Evolutionary conservation across 2,113 vertebrate genomes (phyloP).

Genomic region (Canis aureus): DNA sequence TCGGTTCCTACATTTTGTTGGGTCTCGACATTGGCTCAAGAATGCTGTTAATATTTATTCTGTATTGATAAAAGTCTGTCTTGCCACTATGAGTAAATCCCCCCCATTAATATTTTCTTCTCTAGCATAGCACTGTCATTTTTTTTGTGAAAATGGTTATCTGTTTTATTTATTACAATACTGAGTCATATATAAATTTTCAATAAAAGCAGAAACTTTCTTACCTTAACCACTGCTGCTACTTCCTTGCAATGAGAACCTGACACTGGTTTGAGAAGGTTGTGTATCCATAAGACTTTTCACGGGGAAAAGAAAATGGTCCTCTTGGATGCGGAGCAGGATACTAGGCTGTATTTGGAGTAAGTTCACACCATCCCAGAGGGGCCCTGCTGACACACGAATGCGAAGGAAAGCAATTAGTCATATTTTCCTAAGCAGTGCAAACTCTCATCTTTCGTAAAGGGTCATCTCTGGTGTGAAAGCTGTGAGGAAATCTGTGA

Average conservation of each 20-base stretch:
- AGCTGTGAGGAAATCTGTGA: slow-evolving; percentile 55
- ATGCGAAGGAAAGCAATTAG: slow-evolving; percentile 71
- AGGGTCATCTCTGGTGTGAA: slow-evolving; percentile 56
- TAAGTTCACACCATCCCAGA: slow-evolving; percentile 53
- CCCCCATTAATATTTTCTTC: slow-evolving; percentile 87
- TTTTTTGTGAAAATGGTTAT: slow-evolving; percentile 90
- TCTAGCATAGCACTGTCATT: slow-evolving; percentile 86
- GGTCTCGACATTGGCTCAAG: slow-evolving; percentile 87
- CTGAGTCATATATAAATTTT: slow-evolving; percentile 94
- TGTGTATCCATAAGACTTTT: slow-evolving; percentile 64
- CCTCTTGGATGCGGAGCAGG: slow-evolving; percentile 35
- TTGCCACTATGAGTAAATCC: slow-evolving; percentile 87
- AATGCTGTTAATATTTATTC: slow-evolving; percentile 94
- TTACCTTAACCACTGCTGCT: slow-evolving; percentile 88
- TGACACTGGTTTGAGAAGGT: slow-evolving; percentile 47
- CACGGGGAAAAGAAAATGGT: slow-evolving; percentile 45
- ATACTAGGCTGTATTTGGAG: slow-evolving; percentile 46
- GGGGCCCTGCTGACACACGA: slow-evolving; percentile 63
- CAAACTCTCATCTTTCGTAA: slow-evolving; percentile 61
- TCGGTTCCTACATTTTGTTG: slow-evolving; percentile 82
- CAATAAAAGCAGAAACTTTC: slow-evolving; percentile 97
- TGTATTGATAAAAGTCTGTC: slow-evolving; percentile 86
- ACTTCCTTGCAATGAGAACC: slow-evolving; percentile 71
- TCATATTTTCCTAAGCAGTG: slow-evolving; percentile 60
- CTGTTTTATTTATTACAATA: slow-evolving; percentile 99